Conservation (phyloP, 1,140 invertebrate genomes). For the Hypsibius dujardini region DNA sequence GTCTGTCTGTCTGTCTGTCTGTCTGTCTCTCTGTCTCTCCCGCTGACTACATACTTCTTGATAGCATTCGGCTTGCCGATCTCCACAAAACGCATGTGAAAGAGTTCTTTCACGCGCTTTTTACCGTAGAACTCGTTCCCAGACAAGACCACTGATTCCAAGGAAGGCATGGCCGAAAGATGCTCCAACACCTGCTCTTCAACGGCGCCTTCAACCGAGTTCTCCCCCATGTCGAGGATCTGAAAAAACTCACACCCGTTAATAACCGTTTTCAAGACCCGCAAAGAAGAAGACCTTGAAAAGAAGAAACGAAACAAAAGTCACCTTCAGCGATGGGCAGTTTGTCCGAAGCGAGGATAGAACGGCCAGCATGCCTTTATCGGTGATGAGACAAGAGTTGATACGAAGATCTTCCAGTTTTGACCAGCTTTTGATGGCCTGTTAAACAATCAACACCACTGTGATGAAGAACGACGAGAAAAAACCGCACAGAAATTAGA, state of each 20-base stretch:
- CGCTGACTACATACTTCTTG: background rate
- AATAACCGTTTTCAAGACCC: background rate
- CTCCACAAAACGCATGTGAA: background rate
- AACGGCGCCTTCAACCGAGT: background rate
- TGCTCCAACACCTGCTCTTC: background rate
- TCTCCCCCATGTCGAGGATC: constrained; percentile 9
- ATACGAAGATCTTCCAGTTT: constrained; percentile 15
- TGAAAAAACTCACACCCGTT: background rate
- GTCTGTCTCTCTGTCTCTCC: background rate
- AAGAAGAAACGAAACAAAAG: background rate
- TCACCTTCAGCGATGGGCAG: background rate
- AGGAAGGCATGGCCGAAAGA: background rate
- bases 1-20: background rate
- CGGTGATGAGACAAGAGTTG: background rate
- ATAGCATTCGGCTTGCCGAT: background rate
- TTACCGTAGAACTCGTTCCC: constrained; percentile 7
- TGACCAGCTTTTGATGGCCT: background rate
- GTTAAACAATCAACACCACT: background rate
- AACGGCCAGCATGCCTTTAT: background rate
- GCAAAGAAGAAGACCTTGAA: background rate
- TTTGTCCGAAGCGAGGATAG: background rate
- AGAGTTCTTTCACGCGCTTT: background rate
- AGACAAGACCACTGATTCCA: background rate
- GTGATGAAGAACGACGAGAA: background rate
- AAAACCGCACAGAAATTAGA: background rate